These are phyloP conservation scores for Ganaspis sp. DNA, from an alignment of 1,140 invertebrate genomes.

Conservation along the genomic window DNA sequence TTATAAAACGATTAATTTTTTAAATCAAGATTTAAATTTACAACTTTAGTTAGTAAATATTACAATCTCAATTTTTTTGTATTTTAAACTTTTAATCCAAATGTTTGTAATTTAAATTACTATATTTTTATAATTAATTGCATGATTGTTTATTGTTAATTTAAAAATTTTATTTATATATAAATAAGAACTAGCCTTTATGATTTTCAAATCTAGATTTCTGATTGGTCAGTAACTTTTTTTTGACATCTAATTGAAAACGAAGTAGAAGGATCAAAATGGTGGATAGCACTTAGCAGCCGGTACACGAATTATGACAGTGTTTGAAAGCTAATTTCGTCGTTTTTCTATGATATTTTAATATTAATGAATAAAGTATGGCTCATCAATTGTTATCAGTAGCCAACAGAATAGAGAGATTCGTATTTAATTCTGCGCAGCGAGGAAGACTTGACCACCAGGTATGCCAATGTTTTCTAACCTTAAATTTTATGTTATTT, in stretches of 20 bases:
- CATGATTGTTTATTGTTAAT: too few relatives aligned
- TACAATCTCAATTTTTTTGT: too few relatives aligned
- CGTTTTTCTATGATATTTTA: slow-evolving; percentile 4
- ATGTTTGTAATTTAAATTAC: too few relatives aligned
- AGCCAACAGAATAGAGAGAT: slow-evolving; percentile 65
- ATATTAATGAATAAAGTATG: slow-evolving; percentile 64
- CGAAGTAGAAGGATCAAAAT: not conserved
- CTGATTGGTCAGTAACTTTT: too few relatives aligned
- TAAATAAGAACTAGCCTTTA: too few relatives aligned
- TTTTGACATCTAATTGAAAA: not conserved
- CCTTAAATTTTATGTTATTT: slow-evolving; percentile 48
- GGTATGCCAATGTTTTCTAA: slow-evolving; percentile 65
- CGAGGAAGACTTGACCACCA: slow-evolving; percentile 67
- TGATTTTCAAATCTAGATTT: too few relatives aligned
- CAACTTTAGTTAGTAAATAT: too few relatives aligned
- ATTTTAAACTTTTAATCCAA: too few relatives aligned
- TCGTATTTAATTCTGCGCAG: slow-evolving; percentile 63
- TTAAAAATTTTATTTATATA: too few relatives aligned
- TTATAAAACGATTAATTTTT: too few relatives aligned
- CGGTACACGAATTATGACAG: not conserved
- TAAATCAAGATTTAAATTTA: too few relatives aligned
- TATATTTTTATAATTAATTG: too few relatives aligned
- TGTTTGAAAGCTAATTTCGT: not conserved
- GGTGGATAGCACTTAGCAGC: not conserved
- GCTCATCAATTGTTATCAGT: slow-evolving; percentile 68